Evolutionary conservation across 2,113 vertebrate genomes (phyloP), one percentile per base, ranked within the genome.

Genomic region (Phoxinus phoxinus): DNA sequence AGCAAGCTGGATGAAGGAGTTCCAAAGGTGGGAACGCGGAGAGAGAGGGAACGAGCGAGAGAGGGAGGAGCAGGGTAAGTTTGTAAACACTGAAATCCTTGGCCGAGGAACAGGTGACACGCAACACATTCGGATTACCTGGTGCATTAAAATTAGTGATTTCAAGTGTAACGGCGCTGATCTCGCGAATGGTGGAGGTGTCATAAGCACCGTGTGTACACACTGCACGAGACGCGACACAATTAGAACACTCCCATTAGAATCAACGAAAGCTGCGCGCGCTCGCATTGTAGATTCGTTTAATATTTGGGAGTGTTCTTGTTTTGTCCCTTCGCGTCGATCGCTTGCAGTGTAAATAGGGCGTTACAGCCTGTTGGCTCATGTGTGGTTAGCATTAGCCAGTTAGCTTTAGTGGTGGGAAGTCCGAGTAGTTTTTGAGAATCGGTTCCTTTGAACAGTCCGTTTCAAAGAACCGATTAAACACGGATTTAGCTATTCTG

Each of bases 61-160:
- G 87, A 88, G 90, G 76, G 86, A 85, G 88, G 87, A 87, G 87
- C 89, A 88, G 88, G 92, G 94, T 94, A 75, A 93, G 94, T 91
- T 85, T 44, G 83, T 37, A 79, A 86, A 88, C 88, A 90, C 65
- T 67, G 46, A 19, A 25, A 83, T 77, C 76, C 48, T 83, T 83
- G 67, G 46, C 12, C 25, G 67, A 41, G 23, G 30, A 83, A 56
- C 63, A 72, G 81, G 81, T 83, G 81, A 83, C 65, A 72, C 35
- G 67, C 48, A 72, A 72, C 67, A 58, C 30, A 53, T 72, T 72
- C 11, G 48, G 67, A 35, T 83, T 72, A 56, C 41, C 12, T 41
- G 32, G 37, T 37, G 48, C 48, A 56, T 10, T 56, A 51, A 21
- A 56, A 41, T 83, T 27, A 83, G 67, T 41, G 63, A 56, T 41